These are phyloP conservation scores for Microplitis deprimator DNA, from an alignment of 2,888 invertebrate species.

Conservation along the genomic window DNA sequence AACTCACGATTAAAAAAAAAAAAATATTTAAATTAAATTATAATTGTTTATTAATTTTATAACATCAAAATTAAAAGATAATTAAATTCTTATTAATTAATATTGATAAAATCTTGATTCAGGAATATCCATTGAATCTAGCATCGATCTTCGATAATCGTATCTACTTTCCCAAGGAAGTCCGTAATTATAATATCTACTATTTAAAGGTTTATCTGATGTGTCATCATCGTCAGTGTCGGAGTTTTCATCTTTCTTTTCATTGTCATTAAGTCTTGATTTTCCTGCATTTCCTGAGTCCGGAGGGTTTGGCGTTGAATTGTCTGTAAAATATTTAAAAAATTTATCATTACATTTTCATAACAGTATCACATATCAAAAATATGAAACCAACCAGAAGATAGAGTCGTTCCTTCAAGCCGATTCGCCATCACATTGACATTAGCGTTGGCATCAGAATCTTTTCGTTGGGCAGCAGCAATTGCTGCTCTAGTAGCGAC, in stretches of 20 bases:
- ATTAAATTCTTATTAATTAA: not conserved
- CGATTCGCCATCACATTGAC: conserved; percentile 22
- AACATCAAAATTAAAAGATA: too few relatives aligned
- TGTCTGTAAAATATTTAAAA: not conserved
- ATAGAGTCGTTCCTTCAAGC: not conserved
- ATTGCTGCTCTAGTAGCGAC: conserved; percentile 11
- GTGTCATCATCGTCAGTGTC: not conserved
- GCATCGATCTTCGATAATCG: not conserved
- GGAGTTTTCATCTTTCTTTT: not conserved
- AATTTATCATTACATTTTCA: too few relatives aligned
- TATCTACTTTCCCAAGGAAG: not conserved
- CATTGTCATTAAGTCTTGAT: too few relatives aligned
- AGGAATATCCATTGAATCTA: not conserved
- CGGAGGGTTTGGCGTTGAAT: not conserved
- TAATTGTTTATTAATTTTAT: too few relatives aligned
- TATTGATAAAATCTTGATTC: not conserved
- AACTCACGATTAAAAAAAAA: too few relatives aligned
- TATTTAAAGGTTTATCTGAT: not conserved
- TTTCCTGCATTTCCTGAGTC: not conserved
- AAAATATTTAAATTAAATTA: too few relatives aligned
- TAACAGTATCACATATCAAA: not conserved
- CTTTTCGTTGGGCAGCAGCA: not conserved
- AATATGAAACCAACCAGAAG: not conserved
- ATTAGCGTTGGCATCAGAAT: conserved; percentile 39
- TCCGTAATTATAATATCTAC: not conserved